Evolutionary conservation across 2,888 invertebrate genomes (phyloP), one percentile per base, ranked within the genome.

Genomic region (Zaprionus lineosus): DNA sequence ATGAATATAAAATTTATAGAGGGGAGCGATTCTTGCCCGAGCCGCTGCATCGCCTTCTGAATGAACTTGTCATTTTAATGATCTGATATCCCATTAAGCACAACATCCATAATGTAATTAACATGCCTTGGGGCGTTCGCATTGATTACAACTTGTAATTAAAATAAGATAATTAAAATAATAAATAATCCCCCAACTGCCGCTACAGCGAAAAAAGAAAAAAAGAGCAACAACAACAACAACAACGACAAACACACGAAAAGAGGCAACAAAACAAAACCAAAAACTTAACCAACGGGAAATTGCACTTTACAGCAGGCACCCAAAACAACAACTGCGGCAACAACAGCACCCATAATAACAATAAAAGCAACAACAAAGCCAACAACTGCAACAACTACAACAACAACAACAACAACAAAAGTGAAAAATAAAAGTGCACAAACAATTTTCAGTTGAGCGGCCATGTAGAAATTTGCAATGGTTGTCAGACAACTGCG

Each of bases 381-480:
- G 62, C 59, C 69, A 69, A 73, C 51, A 74, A 56, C 1, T 28
- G 29, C 57, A 43, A 5, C 31, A 55, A 31, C 40, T 53, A 56
- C 39, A 53, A 50, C 37, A 29, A 51, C 47, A 63, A 70, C 62
- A 74, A 51, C 40, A 36, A 43, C 36, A 44, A 40, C 11, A 28
- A 52, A 50, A 62, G 46, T 24, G 52, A 67, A 78, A 86, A 75
- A 67, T 65, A 81, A 74, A 86, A 78, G 65, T 84, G 72, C 78
- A 87, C 57, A 77, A 81, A 74, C 67, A 77, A 87, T 88, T 88
- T 90, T 90, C 90, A 90, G 90, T 88, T 90, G 90, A 90, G 89
- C 89, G 87, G 59, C 89, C 90, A 90, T 86, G 90, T 88, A 89
- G 88, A 89, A 90, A 90, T 85, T 86, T 73, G 82, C 85, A 89